Evolutionary conservation across 2,888 invertebrate species (phyloP).

Genomic region (Hirtodrosophila cameraria): DNA sequence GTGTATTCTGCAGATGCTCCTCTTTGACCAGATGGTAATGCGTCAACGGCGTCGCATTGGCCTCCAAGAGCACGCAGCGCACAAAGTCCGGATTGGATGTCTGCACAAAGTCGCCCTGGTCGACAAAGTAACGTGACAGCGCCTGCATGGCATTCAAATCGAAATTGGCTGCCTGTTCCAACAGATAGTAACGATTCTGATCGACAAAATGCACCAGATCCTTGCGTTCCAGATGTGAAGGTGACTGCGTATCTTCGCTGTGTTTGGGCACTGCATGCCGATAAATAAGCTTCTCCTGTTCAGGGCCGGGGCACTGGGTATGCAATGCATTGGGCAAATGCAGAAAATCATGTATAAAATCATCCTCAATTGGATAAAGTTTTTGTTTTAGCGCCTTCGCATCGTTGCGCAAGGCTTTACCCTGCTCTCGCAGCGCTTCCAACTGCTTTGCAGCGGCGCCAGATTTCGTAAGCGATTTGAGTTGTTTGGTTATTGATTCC

Average conservation of each 20-base stretch:
- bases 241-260: background rate
- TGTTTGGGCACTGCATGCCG: slow-evolving; percentile 48
- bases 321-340: slow-evolving; percentile 90
- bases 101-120: slow-evolving; percentile 86
- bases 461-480: slow-evolving; percentile 84
- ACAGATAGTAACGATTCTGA: slow-evolving; percentile 87
- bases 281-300: slow-evolving; percentile 73
- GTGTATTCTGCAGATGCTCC: slow-evolving; percentile 83
- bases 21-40: slow-evolving; percentile 87
- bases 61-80: slow-evolving; percentile 89
- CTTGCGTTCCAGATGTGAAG: slow-evolving; percentile 81
- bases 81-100: slow-evolving; percentile 92
- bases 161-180: slow-evolving; percentile 89
- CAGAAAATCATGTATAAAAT: slow-evolving; percentile 87
- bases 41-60: slow-evolving; percentile 86
- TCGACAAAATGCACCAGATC: slow-evolving; percentile 81
- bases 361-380: slow-evolving; percentile 90
- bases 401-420: slow-evolving; percentile 86
- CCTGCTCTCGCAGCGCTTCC: slow-evolving; percentile 86
- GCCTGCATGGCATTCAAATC: slow-evolving; percentile 85
- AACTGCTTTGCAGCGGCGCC: slow-evolving; percentile 63
- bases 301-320: slow-evolving; percentile 85
- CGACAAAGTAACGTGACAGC: slow-evolving; percentile 79
- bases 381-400: slow-evolving; percentile 87
- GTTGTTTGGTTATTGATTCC: slow-evolving; percentile 84